Conservation (phyloP, 2,113 vertebrate genomes). For the Prionailurus bengalensis region DNA sequence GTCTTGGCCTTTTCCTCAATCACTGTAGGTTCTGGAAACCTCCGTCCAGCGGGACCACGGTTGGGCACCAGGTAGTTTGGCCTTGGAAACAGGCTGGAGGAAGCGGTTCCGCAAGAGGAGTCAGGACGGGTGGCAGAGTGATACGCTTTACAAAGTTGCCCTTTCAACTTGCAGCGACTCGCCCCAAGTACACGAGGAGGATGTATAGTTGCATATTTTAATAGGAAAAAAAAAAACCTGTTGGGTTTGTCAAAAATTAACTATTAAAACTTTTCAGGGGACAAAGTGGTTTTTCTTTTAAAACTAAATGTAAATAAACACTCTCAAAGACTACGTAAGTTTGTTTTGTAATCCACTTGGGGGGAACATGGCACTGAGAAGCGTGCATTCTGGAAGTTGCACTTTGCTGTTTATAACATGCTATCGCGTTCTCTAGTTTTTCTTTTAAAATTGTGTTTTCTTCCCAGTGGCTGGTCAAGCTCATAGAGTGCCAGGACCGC, state of each 20-base stretch:
- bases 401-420: neutral
- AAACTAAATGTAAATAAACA: neutral
- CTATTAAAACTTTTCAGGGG: neutral
- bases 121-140: neutral
- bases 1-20: neutral
- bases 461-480: neutral
- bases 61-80: neutral
- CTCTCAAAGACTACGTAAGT: neutral
- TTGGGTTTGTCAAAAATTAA: conserved; percentile 34
- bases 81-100: neutral
- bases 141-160: neutral
- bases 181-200: neutral
- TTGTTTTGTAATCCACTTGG: neutral
- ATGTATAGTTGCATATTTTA: neutral
- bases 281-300: conserved; percentile 33
- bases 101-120: neutral
- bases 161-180: neutral
- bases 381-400: neutral
- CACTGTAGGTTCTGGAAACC: neutral
- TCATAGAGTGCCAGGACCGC: neutral
- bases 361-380: neutral
- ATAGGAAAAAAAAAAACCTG: neutral
- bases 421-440: too few relatives aligned
- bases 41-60: neutral
- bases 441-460: neutral